A percentile compares a stretch with the other conserved stretches of the same genome.
These are phyloP conservation scores for Blennius ocellaris DNA, from an alignment of 2,113 vertebrate genomes.

Conservation along the genomic window DNA sequence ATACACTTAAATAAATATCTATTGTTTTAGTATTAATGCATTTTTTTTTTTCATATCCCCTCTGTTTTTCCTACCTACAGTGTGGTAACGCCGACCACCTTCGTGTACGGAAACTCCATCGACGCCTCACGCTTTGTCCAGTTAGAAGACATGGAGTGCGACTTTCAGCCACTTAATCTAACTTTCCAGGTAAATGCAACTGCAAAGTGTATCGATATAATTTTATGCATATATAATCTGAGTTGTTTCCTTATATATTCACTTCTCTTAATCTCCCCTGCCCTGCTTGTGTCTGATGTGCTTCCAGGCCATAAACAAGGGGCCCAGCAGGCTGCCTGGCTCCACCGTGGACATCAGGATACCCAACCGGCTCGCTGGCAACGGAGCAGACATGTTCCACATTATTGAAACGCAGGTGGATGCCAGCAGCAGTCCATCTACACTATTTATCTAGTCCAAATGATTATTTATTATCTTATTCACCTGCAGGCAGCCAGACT, in stretches of 20 bases:
- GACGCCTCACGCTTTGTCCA: constrained; percentile 88
- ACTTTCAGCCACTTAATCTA: constrained; percentile 95
- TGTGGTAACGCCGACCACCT: constrained; percentile 90
- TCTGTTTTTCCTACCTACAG: constrained; percentile 77
- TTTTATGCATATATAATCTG: background rate
- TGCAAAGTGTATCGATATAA: background rate
- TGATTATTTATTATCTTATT: constrained; percentile 61
- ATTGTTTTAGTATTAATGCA: too few species aligned
- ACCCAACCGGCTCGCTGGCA: constrained; percentile 90
- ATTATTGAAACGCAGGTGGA: constrained; percentile 92
- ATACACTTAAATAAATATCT: background rate
- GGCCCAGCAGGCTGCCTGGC: constrained; percentile 94
- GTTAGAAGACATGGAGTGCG: constrained; percentile 90
- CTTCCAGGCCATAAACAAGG: constrained; percentile 93
- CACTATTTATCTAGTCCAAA: constrained; percentile 31
- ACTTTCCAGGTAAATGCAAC: constrained; percentile 91
- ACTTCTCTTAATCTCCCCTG: constrained; percentile 2
- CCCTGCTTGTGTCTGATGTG: constrained; percentile 32
- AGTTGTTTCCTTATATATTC: constrained; percentile 14
- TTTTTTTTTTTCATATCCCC: too few species aligned
- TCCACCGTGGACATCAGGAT: constrained; percentile 91
- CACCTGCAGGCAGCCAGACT: constrained; percentile 35
- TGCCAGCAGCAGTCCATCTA: constrained; percentile 51
- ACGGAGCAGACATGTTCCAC: constrained; percentile 92
- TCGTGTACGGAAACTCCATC: constrained; percentile 93